phyloP scores from a whole-genome alignment of 2,888 invertebrate species.

The Agrenia bidenticulata region DNA sequence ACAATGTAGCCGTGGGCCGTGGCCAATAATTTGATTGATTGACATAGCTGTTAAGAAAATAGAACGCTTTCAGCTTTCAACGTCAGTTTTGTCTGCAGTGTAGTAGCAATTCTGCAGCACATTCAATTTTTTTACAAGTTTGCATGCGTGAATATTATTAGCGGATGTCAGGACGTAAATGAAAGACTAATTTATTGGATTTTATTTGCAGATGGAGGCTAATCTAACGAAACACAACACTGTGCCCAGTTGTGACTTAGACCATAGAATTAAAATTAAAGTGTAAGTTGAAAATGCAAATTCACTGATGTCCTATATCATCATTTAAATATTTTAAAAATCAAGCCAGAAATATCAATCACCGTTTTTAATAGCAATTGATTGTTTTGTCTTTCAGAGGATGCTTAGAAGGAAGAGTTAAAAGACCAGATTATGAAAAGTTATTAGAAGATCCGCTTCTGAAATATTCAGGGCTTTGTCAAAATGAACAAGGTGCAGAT shows the following conservation, averaged over 20 bases:
- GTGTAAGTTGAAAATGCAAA: slow-evolving; percentile 69
- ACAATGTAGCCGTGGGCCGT: no score
- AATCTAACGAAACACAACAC: slow-evolving; percentile 59
- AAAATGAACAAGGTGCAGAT: slow-evolving; percentile 70
- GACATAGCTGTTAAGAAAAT: no score
- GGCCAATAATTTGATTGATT: no score
- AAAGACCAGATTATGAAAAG: slow-evolving; percentile 84
- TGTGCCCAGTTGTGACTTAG: slow-evolving; percentile 88
- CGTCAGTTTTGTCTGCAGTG: no score
- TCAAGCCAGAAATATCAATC: background rate
- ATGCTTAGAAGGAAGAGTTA: slow-evolving; percentile 85
- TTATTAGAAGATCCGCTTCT: slow-evolving; percentile 83
- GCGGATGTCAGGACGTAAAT: no score
- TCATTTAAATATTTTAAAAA: background rate
- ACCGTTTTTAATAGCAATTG: background rate
- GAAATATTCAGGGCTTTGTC: slow-evolving; percentile 85
- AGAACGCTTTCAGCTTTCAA: no score
- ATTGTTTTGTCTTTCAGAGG: slow-evolving; percentile 65
- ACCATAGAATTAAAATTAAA: slow-evolving; percentile 84
- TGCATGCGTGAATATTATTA: no score
- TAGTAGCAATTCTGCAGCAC: no score
- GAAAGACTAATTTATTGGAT: no score
- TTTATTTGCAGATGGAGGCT: slow-evolving; percentile 28
- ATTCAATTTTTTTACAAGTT: no score
- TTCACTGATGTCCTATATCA: slow-evolving; percentile 13